Base-by-base conservation (phyloP, 2,113 vertebrate species). In the Gila orcuttii region DNA sequence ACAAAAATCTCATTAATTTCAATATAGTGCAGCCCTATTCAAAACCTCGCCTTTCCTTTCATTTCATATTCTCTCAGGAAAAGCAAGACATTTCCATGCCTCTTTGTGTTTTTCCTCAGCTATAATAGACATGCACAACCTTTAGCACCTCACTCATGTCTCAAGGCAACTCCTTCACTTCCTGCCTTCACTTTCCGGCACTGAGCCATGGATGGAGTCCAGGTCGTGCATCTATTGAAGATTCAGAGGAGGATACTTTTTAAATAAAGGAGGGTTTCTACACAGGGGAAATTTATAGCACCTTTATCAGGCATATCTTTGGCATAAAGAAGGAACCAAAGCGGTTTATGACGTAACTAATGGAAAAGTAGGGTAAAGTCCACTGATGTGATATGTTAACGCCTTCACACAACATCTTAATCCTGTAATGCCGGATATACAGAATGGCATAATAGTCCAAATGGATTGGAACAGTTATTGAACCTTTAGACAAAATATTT, bases 351-450 rank as follows among this genome's bases (percentile, higher is more conserved):
- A 62, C 73, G 82, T 74, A 59, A 31, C 66, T 79, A 77, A 79
- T 64, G 76, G 66, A 80, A 28, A 50, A 74, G 4, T 1, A 74
- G 66, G 50, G 47, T 75, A 74, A 75, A 74, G 82, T 75, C 82
- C 39, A 60, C 21, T 45, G n/a, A 45, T 15, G 42, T n/a, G 7
- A 52, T 9, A 42, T 13, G 11, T 75, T 19, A 73, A 45, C 21
- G 21, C 69, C 17, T 73, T 45, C n/a, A 45, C 36, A 12, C 69
- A 23, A 39, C 39, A 47, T 47, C 23, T 25, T 47, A 74, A 47
- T 23, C 42, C 42, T 47, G 12, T 74, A 47, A 47, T 15, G 42
- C 71, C 42, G 8, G 42, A 47, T 15, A 25, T 23, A 39, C 39
- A 39, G 6, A 2, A 2, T 23, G 4, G 4, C 39, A 13, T 23